Percentiles rank a stretch among this genome's conserved stretches.
Conservation (phyloP, 2,113 vertebrate genomes). For the Rhinopithecus roxellana region DNA sequence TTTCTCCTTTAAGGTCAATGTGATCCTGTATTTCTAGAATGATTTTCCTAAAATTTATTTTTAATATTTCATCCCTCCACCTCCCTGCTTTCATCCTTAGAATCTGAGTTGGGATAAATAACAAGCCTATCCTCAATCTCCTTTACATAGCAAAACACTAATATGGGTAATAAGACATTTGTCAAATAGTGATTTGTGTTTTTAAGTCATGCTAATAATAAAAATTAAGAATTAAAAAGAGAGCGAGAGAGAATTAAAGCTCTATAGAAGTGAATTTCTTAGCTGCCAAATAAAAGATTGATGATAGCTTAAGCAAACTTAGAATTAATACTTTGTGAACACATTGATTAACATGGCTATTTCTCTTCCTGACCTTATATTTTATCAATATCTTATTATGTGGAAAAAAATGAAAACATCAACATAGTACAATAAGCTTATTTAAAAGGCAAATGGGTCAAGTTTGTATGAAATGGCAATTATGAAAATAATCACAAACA, state of each 20-base stretch:
- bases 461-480: conserved; percentile 36
- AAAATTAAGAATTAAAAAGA: background rate
- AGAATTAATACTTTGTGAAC: conserved; percentile 31
- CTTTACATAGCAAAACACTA: conserved; percentile 9
- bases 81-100: background rate
- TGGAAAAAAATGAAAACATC: conserved; percentile 46
- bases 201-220: conserved; percentile 19
- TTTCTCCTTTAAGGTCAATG: background rate
- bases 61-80: background rate
- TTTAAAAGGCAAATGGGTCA: conserved; percentile 55
- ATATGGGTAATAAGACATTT: conserved; percentile 1
- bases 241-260: background rate
- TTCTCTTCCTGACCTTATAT: conserved; percentile 44
- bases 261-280: background rate
- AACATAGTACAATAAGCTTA: background rate
- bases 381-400: conserved; percentile 50
- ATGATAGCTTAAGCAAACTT: background rate
- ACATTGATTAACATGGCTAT: background rate
- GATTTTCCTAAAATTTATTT: background rate
- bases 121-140: background rate
- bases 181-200: conserved; percentile 29
- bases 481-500: conserved; percentile 51
- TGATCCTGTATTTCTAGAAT: background rate
- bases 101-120: conserved; percentile 9
- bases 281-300: background rate